Conservation (phyloP, 2,797 vertebrate species). For the Coilia nasus region DNA sequence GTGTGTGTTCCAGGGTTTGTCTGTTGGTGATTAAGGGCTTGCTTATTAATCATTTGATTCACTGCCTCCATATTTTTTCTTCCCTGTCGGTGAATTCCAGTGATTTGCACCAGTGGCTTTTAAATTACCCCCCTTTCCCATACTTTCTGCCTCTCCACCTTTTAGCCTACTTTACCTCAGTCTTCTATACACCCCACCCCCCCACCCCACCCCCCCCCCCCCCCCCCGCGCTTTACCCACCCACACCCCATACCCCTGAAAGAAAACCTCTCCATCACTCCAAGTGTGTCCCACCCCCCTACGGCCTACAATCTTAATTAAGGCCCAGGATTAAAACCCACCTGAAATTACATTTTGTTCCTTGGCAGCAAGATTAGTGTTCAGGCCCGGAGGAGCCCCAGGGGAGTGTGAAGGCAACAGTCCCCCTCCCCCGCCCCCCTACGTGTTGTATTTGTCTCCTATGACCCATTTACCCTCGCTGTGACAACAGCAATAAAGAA, state of each 20-base stretch:
- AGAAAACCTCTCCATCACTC: background rate
- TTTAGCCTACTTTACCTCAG: background rate
- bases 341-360: conserved; percentile 57
- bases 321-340: conserved; percentile 61
- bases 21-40: conserved; percentile 63
- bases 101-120: conserved; percentile 46
- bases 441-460: background rate
- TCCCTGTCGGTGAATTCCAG: conserved; percentile 42
- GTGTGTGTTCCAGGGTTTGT: conserved; percentile 46
- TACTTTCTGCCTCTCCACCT: conserved; percentile 26
- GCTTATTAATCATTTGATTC: conserved; percentile 75
- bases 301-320: conserved; percentile 61
- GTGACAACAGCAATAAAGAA: background rate
- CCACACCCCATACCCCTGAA: background rate
- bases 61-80: conserved; percentile 56
- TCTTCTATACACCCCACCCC: background rate
- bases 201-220: background rate
- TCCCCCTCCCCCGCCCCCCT: background rate
- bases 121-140: conserved; percentile 50
- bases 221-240: background rate
- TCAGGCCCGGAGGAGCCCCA: background rate
- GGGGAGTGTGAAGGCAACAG: background rate
- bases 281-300: background rate
- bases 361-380: conserved; percentile 54
- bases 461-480: background rate